Evolutionary conservation across 2,113 vertebrate species (phyloP), one percentile per base, ranked within the genome.

Genomic region (Actenoides hombroni): DNA sequence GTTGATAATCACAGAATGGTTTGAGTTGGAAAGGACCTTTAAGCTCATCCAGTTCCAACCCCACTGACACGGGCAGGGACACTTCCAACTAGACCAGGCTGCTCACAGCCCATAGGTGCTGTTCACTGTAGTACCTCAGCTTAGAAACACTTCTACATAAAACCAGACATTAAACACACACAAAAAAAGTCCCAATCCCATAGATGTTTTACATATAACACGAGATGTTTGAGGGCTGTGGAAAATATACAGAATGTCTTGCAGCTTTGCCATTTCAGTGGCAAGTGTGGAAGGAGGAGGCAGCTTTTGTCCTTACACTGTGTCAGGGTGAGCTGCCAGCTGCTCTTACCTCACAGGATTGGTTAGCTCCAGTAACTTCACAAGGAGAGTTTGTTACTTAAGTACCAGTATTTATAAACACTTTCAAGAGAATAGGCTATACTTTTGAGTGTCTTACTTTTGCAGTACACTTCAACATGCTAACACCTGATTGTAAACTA

Each of bases 161-260:
- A 83, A 70, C 26, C 1, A 24, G 56, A 40, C 13, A 31, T 20
- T 2, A 31, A 9, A 25, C 46, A 19, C 46, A 19, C 46, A 37
- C 35, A 31, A 35, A 29, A 37, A 9, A 2, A 2, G 15, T 79
- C 57, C 44, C 39, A 26, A 0, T 33, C 31, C 13, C 0, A 0
- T 19, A 11, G 16, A 11, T 21, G 16, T 19, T 15, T 54, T 5
- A 46, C 2, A 1, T 49, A 57, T 46, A 26, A 12, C 19, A 2
- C 0, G 10, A 33, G 46, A 1, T 21, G 14, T 83, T 73, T 83
- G 35, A 6, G 53, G 42, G 40, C 0, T 59, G 3, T 44, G 56
- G 61, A 8, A 16, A 42, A 6, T 2, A 4, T 1, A 7, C 5
- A 48, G 48, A 44, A 73, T 5, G 26, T 51, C n/a, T 31, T 10